Evolutionary conservation across 2,888 invertebrate species (phyloP).

Genomic region (Phaonia tiefii): DNA sequence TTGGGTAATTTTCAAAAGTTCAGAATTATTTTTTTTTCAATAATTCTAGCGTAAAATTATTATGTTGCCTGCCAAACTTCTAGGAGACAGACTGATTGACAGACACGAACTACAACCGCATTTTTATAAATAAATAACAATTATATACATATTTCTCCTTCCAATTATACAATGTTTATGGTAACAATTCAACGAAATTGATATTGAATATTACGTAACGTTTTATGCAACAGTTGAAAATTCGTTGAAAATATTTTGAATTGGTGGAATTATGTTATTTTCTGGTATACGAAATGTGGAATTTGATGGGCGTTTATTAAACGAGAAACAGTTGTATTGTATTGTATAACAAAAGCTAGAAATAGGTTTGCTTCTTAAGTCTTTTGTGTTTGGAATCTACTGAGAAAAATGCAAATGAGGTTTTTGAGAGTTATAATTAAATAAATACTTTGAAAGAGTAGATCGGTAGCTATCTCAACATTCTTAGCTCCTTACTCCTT

Average conservation of each 20-base stretch:
- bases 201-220: not conserved
- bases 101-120: not conserved
- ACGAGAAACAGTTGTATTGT: no score
- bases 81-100: not conserved
- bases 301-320: not conserved
- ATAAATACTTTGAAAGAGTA: no score
- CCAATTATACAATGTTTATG: not conserved
- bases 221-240: not conserved
- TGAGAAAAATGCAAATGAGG: no score
- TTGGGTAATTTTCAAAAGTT: constrained; percentile 42
- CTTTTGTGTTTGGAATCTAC: constrained; percentile 10
- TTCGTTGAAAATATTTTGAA: not conserved
- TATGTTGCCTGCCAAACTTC: constrained; percentile 47
- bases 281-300: not conserved
- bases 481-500: no score
- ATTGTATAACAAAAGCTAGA: not conserved
- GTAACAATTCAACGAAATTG: not conserved
- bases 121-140: constrained; percentile 53
- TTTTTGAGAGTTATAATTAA: no score
- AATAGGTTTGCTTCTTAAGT: not conserved
- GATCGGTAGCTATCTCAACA: no score
- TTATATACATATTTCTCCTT: not conserved
- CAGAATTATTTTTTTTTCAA: constrained; percentile 44
- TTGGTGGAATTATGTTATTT: constrained; percentile 1
- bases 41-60: constrained; percentile 53